Conservation (phyloP, 1,140 invertebrate species). For the Augochlora pura region DNA sequence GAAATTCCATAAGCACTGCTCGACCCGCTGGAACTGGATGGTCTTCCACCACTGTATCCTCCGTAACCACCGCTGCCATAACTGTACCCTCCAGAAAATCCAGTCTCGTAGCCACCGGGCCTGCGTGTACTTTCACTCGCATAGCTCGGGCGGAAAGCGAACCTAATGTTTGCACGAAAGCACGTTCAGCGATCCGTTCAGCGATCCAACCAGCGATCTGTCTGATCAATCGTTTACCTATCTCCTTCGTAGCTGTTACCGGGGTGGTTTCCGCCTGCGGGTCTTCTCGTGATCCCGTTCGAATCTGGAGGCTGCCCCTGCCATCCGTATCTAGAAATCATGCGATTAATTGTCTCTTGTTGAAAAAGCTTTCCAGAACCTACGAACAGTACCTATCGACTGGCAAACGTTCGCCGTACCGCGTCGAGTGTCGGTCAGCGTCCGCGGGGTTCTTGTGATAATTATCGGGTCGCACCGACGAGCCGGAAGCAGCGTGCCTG, state of each 20-base stretch:
- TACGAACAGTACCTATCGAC: conserved; percentile 57
- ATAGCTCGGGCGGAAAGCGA: conserved; percentile 62
- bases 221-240: conserved; percentile 38
- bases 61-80: conserved; percentile 65
- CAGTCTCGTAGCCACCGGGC: conserved; percentile 61
- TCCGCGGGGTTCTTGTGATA: conserved; percentile 41
- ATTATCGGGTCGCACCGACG: conserved; percentile 47
- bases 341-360: not conserved
- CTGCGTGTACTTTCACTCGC: conserved; percentile 62
- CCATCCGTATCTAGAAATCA: conserved; percentile 53
- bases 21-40: conserved; percentile 51
- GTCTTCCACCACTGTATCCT: conserved; percentile 56
- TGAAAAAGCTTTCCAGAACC: too few relatives aligned
- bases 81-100: conserved; percentile 60
- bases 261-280: conserved; percentile 18
- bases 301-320: conserved; percentile 40
- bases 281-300: conserved; percentile 12
- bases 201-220: too few relatives aligned
- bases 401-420: conserved; percentile 57
- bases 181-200: not conserved
- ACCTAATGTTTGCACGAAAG: conserved; percentile 50
- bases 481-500: conserved; percentile 53
- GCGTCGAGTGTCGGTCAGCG: conserved; percentile 48
- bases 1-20: conserved; percentile 62
- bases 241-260: conserved; percentile 43